phyloP scores from a whole-genome alignment of 2,113 vertebrate genomes.

The Pygoscelis adeliae region DNA sequence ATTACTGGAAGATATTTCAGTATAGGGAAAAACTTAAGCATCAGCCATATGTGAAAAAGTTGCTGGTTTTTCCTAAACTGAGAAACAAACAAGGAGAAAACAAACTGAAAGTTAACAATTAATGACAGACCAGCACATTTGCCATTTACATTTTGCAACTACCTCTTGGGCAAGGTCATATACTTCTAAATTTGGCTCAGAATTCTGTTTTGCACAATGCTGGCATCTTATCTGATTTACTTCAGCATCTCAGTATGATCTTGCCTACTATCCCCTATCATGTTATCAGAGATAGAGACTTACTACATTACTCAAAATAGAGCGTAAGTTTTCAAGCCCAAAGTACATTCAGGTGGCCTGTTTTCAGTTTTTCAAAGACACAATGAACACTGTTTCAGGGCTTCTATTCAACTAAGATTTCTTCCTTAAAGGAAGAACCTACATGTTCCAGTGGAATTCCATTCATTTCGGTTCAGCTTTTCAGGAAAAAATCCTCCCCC shows the following conservation, averaged over 20 bases:
- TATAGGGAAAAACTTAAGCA: background rate
- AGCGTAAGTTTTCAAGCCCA: background rate
- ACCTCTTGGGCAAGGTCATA: background rate
- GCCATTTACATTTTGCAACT: background rate
- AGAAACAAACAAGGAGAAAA: background rate
- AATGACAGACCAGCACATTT: background rate
- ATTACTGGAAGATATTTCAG: background rate
- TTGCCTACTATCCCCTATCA: background rate
- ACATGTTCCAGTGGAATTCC: background rate
- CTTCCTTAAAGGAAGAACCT: background rate
- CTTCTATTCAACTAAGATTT: background rate
- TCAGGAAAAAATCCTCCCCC: background rate
- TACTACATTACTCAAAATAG: background rate
- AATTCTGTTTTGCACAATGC: background rate
- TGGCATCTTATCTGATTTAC: background rate
- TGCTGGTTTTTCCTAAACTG: background rate
- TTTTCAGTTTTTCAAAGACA: background rate
- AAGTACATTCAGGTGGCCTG: background rate
- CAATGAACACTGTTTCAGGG: background rate
- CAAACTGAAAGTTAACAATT: background rate
- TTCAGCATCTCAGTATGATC: background rate
- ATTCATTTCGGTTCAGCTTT: background rate
- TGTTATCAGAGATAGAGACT: background rate
- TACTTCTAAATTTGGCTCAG: background rate
- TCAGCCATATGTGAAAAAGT: background rate